Conservation (phyloP, 2,113 vertebrate species). For the Limnothrissa miodon region DNA sequence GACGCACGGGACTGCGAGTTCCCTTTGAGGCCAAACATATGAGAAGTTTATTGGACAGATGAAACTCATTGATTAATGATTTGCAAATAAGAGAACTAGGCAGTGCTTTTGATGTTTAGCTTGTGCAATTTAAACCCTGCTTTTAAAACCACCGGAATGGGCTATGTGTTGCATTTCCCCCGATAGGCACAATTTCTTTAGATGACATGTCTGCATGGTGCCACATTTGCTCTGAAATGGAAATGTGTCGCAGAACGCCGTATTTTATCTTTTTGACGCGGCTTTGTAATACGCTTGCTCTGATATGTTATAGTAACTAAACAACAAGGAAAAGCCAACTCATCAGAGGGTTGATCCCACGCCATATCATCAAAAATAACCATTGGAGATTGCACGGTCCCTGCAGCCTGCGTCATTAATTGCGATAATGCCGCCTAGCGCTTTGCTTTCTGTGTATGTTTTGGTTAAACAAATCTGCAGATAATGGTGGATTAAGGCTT, state of each 20-base stretch:
- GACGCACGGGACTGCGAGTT: slow-evolving; percentile 77
- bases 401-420: slow-evolving; percentile 26
- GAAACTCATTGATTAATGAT: slow-evolving; percentile 29
- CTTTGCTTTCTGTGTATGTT: slow-evolving; percentile 33
- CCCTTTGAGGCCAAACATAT: slow-evolving; percentile 72
- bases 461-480: slow-evolving; percentile 34
- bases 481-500: slow-evolving; percentile 39
- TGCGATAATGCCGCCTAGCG: slow-evolving; percentile 26
- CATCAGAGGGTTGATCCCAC: neutral
- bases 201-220: neutral
- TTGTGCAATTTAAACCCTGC: neutral
- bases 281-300: neutral
- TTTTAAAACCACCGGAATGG: neutral
- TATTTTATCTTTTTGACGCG: neutral
- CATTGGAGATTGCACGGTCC: neutral
- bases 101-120: neutral
- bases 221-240: neutral
- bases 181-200: neutral
- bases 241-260: neutral
- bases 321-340: neutral
- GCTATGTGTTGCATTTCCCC: neutral
- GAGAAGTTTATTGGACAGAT: slow-evolving; percentile 26
- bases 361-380: neutral
- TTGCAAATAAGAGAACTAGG: neutral
- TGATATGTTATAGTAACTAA: neutral